These are phyloP conservation scores for Oryctes rhinoceros DNA, from an alignment of 1,140 invertebrate species.

Conservation along the genomic window DNA sequence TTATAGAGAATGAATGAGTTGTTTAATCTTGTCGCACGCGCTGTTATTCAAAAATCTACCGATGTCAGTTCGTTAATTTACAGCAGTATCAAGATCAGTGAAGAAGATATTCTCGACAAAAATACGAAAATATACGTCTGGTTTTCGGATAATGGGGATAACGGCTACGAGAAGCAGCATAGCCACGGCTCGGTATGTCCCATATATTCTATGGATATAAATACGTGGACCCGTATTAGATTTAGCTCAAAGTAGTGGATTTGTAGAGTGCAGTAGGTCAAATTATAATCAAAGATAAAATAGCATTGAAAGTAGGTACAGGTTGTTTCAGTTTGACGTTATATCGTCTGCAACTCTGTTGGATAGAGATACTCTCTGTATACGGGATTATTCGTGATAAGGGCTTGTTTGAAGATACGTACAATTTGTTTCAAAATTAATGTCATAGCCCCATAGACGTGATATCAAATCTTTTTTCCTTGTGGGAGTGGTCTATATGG, in stretches of 20 bases:
- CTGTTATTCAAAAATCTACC: not conserved
- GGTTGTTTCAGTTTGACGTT: no score
- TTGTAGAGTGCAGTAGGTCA: constrained; percentile 13
- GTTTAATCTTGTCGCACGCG: not conserved
- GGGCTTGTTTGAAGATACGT: no score
- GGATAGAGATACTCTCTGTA: no score
- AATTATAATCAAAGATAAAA: not conserved
- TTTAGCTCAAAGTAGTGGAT: constrained; percentile 8
- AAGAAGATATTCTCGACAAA: not conserved
- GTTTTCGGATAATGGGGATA: not conserved
- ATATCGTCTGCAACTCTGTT: no score
- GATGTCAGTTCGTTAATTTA: constrained; percentile 15
- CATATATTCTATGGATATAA: not conserved
- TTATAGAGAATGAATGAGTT: not conserved
- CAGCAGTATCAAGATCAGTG: not conserved
- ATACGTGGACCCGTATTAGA: constrained; percentile 9
- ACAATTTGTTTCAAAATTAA: no score
- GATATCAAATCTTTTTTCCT: no score
- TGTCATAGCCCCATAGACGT: no score
- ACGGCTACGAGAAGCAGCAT: not conserved
- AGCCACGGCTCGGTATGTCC: not conserved
- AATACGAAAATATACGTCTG: not conserved
- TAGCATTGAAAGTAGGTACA: not conserved
- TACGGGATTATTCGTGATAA: no score
- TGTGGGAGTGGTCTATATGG: no score